Conservation (phyloP, 2,113 vertebrate species). For the Neotoma lepida region DNA sequence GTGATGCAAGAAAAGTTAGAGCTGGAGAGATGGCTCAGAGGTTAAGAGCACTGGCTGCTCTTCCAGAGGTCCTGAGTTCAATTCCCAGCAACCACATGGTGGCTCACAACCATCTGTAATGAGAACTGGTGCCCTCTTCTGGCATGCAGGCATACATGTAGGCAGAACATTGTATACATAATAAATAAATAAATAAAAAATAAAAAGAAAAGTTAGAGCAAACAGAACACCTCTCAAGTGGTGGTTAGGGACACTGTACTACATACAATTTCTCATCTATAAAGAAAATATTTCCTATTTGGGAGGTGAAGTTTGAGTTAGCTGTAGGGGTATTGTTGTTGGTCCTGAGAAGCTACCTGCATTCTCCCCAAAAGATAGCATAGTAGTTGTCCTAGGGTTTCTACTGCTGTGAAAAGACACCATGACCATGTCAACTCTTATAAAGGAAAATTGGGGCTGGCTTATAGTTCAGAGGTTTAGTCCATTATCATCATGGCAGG, state of each 20-base stretch:
- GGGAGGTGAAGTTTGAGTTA: slow-evolving; percentile 27
- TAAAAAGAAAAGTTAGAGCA: slow-evolving; percentile 39
- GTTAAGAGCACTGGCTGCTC: too few species aligned
- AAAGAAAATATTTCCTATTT: slow-evolving; percentile 44
- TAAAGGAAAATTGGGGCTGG: not conserved
- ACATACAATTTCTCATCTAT: not conserved
- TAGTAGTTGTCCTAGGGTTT: not conserved
- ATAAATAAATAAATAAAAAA: too few species aligned
- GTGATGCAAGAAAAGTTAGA: slow-evolving; percentile 13
- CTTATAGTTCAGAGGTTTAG: not conserved
- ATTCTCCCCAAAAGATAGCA: not conserved
- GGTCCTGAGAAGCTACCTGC: not conserved
- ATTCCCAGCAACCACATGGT: too few species aligned
- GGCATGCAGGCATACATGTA: too few species aligned
- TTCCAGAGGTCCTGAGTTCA: too few species aligned
- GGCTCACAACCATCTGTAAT: too few species aligned
- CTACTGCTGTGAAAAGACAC: not conserved
- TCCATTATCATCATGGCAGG: not conserved
- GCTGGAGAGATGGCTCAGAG: too few species aligned
- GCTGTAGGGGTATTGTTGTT: slow-evolving; percentile 13
- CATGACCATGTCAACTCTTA: not conserved
- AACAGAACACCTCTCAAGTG: not conserved
- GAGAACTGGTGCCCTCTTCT: too few species aligned
- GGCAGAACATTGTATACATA: too few species aligned
- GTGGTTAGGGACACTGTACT: not conserved